A percentile compares a stretch with the other conserved stretches of the same genome.
Conservation (phyloP, 2,888 invertebrate species). For the Drosophila cognata region DNA sequence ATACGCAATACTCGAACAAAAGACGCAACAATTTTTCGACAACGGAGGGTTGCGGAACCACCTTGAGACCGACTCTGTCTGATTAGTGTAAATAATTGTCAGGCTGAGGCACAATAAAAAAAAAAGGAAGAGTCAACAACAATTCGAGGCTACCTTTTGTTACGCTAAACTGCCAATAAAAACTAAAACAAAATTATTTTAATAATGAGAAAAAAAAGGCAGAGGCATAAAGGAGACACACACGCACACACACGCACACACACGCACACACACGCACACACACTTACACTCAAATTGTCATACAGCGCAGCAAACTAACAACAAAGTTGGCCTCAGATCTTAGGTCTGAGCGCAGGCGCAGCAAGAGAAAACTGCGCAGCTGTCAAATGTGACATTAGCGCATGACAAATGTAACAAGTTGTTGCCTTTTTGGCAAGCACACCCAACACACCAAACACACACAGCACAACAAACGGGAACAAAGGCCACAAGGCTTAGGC, state of each 20-base stretch:
- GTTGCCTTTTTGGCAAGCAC: conserved; percentile 62
- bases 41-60: conserved; percentile 56
- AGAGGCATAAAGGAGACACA: conserved; percentile 1
- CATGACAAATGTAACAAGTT: conserved; percentile 83
- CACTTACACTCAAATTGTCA: conserved; percentile 70
- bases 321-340: conserved; percentile 66
- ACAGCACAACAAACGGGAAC: conserved; percentile 17
- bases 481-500: conserved; percentile 62
- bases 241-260: conserved; percentile 15
- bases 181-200: conserved; percentile 77
- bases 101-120: conserved; percentile 56
- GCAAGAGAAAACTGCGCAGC: conserved; percentile 59
- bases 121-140: conserved; percentile 58
- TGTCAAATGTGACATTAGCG: conserved; percentile 82
- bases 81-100: conserved; percentile 80
- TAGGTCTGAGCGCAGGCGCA: conserved; percentile 49
- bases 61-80: conserved; percentile 53
- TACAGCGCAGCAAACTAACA: conserved; percentile 72
- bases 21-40: conserved; percentile 28
- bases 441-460: conserved; percentile 26
- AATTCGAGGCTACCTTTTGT: conserved; percentile 56
- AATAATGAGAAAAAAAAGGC: conserved; percentile 54
- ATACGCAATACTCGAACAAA: conserved; percentile 68
- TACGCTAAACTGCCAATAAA: conserved; percentile 79
- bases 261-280: conserved; percentile 9